Evolutionary conservation across 1,140 invertebrate genomes (phyloP), one percentile per base, ranked within the genome.

Genomic region (Tenebrio molitor): DNA sequence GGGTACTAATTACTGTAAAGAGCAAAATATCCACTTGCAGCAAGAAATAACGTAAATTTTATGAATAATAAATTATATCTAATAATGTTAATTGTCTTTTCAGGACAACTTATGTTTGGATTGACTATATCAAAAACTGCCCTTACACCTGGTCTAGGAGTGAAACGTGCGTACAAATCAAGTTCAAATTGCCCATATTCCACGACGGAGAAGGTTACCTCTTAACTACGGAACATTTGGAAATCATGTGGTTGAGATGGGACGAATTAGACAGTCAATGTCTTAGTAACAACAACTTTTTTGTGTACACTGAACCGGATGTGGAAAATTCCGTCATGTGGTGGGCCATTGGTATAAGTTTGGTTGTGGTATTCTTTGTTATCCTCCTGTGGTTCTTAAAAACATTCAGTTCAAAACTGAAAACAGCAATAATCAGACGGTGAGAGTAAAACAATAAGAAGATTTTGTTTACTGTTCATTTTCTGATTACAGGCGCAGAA

Each of bases 341-440:
- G 64, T 66, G 64, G 64, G 64, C 64, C 10, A 12, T 66, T 44
- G 64, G 34, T 2, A 66, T 66, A 8, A 41, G 64, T 42, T 1
- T 44, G 0, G 36, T 66, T 12, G 17, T 66, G 1, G n/a, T 29
- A 17, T 1, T 23, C 8, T 44, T 66, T 19, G 25, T 66, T 19
- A 21, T 21, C 17, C 14, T 66, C 8, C 29, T 58, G 50, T 58
- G 50, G 50, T 58, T 58, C 14, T 29, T 58, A 23, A 58, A 29
- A 15, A 14, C 6, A 14, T 29, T 58, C 15, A 29, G 21, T 58
- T 21, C 50, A 10, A n/a, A 29, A 14, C 10, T 58, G 6, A 58
- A 14, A 58, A 12, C 21, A 8, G 23, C 23, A 25, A n/a, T 29
- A 29, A 58, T 14, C 3, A 58, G 12, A 12, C n/a, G n/a, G 36